Conservation (phyloP, 2,797 vertebrate genomes). For the Oreonectes daqikongensis region DNA sequence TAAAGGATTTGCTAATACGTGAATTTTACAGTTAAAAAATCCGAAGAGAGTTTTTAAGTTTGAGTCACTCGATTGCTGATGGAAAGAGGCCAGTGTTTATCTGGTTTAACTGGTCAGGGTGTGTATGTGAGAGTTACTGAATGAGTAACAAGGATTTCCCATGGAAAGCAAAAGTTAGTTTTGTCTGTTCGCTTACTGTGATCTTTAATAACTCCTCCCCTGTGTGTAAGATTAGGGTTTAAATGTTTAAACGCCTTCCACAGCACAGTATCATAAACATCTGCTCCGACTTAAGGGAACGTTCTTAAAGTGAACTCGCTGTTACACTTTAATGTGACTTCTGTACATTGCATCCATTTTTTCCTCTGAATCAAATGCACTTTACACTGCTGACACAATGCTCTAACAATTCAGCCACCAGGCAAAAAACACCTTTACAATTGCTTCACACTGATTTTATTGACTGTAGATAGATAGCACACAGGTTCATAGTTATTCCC, state of each 20-base stretch:
- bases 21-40: neutral
- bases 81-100: neutral
- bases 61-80: slow-evolving; percentile 8
- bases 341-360: no score
- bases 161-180: neutral
- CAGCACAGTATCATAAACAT: neutral
- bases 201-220: slow-evolving; percentile 2
- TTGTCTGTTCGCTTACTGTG: neutral
- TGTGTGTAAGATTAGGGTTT: slow-evolving; percentile 5
- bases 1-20: neutral
- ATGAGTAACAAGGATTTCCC: slow-evolving; percentile 24
- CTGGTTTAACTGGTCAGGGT: slow-evolving; percentile 28
- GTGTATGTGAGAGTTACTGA: slow-evolving; percentile 10
- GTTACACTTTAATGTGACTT: neutral
- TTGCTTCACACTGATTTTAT: neutral
- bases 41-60: slow-evolving; percentile 5
- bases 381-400: no score
- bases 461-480: neutral
- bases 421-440: neutral
- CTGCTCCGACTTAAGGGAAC: neutral
- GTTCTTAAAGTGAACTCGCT: neutral
- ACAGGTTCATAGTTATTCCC: neutral
- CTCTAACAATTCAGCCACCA: no score
- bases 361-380: no score
- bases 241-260: neutral